These are phyloP conservation scores for Contarinia nasturtii DNA, from an alignment of 1,140 invertebrate genomes.

Conservation along the genomic window DNA sequence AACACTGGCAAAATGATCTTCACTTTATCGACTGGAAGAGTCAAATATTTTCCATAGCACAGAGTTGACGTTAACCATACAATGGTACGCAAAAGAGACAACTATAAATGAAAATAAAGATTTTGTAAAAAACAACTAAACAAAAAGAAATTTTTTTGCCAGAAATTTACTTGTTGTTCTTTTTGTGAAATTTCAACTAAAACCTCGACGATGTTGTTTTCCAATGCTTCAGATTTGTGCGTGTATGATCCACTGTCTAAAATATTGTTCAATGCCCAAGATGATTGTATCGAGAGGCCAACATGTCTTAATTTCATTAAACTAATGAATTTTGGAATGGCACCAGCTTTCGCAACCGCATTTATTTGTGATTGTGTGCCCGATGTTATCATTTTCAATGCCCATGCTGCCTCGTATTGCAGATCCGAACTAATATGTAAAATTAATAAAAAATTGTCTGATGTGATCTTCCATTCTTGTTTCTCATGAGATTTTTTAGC, in stretches of 20 bases:
- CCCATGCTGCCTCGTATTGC: conserved; percentile 97
- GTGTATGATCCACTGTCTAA: conserved; percentile 69
- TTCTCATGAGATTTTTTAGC: too few species aligned
- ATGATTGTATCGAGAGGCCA: conserved; percentile 82
- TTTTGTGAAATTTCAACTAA: conserved; percentile 43
- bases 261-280: conserved; percentile 96
- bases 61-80: conserved; percentile 88
- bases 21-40: conserved; percentile 56
- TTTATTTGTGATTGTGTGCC: conserved; percentile 81
- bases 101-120: not conserved
- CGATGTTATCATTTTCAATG: conserved; percentile 93
- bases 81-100: conserved; percentile 34
- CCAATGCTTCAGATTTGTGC: conserved; percentile 58
- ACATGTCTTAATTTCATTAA: conserved; percentile 54
- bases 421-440: conserved; percentile 62
- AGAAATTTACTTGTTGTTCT: conserved; percentile 22
- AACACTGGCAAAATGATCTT: conserved; percentile 68
- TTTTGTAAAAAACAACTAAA: not conserved
- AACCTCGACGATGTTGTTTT: conserved; percentile 37
- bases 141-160: not conserved
- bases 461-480: too few species aligned
- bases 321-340: conserved; percentile 65
- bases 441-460: too few species aligned
- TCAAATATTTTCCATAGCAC: conserved; percentile 79
- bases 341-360: conserved; percentile 67